A percentile compares a stretch with the other conserved stretches of the same genome.
phyloP scores from a whole-genome alignment of 2,797 vertebrate genomes.

The Selene dorsalis region DNA sequence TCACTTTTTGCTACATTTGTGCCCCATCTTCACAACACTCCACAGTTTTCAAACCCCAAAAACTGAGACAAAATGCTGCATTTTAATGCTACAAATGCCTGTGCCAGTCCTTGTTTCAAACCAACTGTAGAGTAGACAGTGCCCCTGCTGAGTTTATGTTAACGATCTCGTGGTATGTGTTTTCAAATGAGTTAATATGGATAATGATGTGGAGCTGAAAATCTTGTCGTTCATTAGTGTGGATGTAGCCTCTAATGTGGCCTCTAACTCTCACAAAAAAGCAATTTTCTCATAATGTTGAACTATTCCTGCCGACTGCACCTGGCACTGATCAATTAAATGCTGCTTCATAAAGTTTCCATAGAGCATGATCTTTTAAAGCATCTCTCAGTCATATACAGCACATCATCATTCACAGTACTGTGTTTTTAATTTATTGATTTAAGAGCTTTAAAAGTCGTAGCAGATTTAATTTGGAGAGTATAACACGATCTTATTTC shows the following conservation, averaged over 20 bases:
- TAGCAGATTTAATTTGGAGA: neutral
- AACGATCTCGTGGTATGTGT: no score
- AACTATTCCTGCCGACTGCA: neutral
- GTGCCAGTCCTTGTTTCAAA: no score
- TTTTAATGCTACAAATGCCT: no score
- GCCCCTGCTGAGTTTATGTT: no score
- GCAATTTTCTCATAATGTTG: neutral
- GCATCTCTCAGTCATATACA: neutral
- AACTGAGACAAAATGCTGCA: neutral
- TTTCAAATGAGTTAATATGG: no score
- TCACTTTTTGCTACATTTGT: no score
- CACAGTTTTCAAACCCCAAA: no score
- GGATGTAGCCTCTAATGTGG: neutral
- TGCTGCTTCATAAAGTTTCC: neutral
- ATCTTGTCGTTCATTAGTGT: neutral
- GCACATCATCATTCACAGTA: neutral
- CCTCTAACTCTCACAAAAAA: neutral
- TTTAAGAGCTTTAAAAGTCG: neutral
- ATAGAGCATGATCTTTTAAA: neutral
- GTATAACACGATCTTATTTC: conserved; percentile 20
- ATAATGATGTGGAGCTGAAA: neutral
- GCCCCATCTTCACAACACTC: no score
- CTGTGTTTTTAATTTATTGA: neutral
- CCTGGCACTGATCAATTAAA: neutral
- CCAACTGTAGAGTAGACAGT: no score